Conservation (phyloP, 1,140 invertebrate species). For the Homarus americanus region DNA sequence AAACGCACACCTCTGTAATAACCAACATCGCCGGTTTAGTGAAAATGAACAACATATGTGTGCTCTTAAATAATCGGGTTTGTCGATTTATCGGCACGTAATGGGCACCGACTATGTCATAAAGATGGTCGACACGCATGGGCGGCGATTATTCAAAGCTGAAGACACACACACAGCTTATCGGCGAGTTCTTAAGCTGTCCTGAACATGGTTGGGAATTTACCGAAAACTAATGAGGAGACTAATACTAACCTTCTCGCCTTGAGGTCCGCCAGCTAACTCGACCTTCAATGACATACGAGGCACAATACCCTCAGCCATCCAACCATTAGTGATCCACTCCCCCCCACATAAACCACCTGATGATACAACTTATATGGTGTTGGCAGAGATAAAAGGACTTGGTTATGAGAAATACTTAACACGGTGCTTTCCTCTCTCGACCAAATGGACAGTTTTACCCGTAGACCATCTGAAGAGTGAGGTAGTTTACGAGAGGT, state of each 20-base stretch:
- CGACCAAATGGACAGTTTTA: no score
- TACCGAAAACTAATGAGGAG: not conserved
- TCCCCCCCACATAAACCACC: no score
- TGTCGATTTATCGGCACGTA: constrained; percentile 10
- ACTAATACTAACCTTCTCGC: not conserved
- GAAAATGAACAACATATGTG: constrained; percentile 19
- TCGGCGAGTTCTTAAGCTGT: not conserved
- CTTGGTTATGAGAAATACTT: no score
- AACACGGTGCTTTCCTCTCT: no score
- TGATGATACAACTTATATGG: not conserved
- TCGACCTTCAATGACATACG: not conserved
- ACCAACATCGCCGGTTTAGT: not conserved
- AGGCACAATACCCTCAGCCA: no score
- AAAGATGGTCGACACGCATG: not conserved
- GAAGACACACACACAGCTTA: not conserved
- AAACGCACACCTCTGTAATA: not conserved
- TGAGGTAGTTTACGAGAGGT: no score
- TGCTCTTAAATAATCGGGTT: not conserved
- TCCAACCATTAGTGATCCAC: no score
- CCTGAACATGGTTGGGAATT: not conserved
- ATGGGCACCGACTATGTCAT: not conserved
- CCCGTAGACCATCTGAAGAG: no score
- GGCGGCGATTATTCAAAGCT: not conserved
- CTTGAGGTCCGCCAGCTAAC: not conserved
- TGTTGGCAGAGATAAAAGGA: not conserved